Conservation (phyloP, 30 jellyfish, hydroid and myxozoan genomes). For the Pseudorhiza aurosa region DNA sequence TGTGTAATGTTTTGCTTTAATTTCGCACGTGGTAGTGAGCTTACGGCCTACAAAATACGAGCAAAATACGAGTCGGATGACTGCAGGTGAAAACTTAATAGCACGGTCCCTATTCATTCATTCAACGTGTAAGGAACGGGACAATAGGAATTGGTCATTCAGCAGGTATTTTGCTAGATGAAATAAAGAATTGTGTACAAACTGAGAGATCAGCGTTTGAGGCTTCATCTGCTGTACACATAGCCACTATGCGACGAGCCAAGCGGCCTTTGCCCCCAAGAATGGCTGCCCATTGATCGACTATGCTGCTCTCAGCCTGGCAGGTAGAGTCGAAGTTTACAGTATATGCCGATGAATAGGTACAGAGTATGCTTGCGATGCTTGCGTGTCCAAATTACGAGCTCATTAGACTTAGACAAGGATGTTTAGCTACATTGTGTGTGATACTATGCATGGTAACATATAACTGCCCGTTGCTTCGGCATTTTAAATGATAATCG, state of each 20-base stretch:
- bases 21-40: slow-evolving; percentile 32
- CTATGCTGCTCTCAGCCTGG: background rate
- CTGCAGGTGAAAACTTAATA: slow-evolving; percentile 58
- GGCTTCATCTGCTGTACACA: slow-evolving; percentile 68
- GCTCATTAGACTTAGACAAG: too few relatives aligned
- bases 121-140: slow-evolving; percentile 56
- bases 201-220: slow-evolving; percentile 60
- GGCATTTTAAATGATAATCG: too few relatives aligned
- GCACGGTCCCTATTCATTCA: slow-evolving; percentile 47
- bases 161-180: slow-evolving; percentile 52
- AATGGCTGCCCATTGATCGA: too few relatives aligned
- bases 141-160: slow-evolving; percentile 32
- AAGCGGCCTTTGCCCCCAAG: slow-evolving; percentile 16
- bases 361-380: too few relatives aligned
- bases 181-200: slow-evolving; percentile 52
- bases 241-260: slow-evolving; percentile 25
- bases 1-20: background rate
- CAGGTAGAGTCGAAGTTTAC: too few relatives aligned
- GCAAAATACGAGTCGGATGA: background rate
- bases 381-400: too few relatives aligned
- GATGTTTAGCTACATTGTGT: too few relatives aligned
- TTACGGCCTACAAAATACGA: slow-evolving; percentile 38
- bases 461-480: too few relatives aligned
- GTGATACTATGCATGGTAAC: too few relatives aligned
- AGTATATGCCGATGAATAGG: too few relatives aligned